A percentile compares a stretch with the other conserved stretches of the same genome.
Conservation (phyloP, 2,797 vertebrate genomes). For the Argentina silus region DNA sequence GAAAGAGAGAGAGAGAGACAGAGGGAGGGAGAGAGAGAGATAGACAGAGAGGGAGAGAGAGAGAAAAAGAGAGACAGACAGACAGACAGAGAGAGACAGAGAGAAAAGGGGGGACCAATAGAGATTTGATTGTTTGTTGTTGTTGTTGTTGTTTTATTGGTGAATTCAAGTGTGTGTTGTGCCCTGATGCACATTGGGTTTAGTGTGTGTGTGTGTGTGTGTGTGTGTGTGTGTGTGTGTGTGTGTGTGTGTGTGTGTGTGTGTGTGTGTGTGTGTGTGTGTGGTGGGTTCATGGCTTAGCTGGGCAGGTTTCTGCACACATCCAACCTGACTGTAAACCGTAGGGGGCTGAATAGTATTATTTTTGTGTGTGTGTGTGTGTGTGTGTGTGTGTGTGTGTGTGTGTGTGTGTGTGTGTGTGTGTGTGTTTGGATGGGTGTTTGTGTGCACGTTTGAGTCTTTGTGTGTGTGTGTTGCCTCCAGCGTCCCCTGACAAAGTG, state of each 20-base stretch:
- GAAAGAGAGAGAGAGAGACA: background rate
- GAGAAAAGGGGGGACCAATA: too few species aligned
- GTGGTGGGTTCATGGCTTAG: too few species aligned
- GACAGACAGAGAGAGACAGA: too few species aligned
- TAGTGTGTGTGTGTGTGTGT: background rate
- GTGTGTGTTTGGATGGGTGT: background rate
- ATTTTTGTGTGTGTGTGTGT: background rate
- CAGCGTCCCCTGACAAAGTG: slow-evolving; percentile 40
- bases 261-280: slow-evolving; percentile 9
- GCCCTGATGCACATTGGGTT: slow-evolving; percentile 1
- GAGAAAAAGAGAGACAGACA: background rate
- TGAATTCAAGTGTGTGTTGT: slow-evolving; percentile 18
- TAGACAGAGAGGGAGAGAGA: background rate
- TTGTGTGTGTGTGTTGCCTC: slow-evolving; percentile 2
- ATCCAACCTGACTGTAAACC: too few species aligned
- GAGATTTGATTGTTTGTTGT: too few species aligned
- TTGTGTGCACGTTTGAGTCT: background rate
- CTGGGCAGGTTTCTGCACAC: too few species aligned
- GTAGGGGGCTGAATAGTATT: too few species aligned
- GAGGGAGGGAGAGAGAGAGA: too few species aligned
- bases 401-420: slow-evolving; percentile 9
- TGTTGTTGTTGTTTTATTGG: slow-evolving; percentile 41
- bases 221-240: background rate
- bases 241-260: slow-evolving; percentile 9
- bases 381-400: slow-evolving; percentile 10